These are phyloP conservation scores for Stenodema calcarata DNA, from an alignment of 2,888 invertebrate species.

Conservation along the genomic window DNA sequence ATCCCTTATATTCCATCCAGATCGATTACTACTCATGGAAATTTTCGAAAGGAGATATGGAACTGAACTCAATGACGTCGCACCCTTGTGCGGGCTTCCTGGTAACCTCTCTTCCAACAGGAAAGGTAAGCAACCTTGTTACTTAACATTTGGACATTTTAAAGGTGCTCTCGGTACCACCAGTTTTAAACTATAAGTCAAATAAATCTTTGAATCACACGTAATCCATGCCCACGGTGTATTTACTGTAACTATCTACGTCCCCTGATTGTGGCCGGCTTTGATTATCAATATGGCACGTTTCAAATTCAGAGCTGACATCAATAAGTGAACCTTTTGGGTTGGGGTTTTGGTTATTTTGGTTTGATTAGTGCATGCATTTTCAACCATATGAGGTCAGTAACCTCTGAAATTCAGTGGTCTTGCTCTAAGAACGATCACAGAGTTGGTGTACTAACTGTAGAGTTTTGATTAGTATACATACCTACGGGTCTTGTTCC, in stretches of 20 bases:
- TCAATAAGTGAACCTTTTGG: too few species aligned
- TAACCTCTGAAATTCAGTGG: too few species aligned
- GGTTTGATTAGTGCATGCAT: too few species aligned
- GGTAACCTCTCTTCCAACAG: constrained; percentile 29
- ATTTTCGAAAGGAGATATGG: constrained; percentile 12
- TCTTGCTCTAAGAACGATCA: too few species aligned
- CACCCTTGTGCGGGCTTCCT: not conserved
- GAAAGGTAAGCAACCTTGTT: not conserved
- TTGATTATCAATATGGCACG: not conserved
- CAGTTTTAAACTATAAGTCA: too few species aligned
- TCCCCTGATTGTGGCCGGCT: not conserved
- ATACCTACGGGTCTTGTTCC: too few species aligned
- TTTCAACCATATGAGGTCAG: too few species aligned
- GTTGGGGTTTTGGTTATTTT: too few species aligned
- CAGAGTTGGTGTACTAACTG: too few species aligned
- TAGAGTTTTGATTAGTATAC: too few species aligned
- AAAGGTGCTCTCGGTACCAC: not conserved
- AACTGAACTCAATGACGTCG: constrained; percentile 7
- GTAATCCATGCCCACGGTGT: not conserved
- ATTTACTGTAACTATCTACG: not conserved
- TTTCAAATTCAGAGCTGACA: too few species aligned
- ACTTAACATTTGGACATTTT: not conserved
- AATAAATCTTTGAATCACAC: not conserved
- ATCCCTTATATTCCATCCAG: not conserved
- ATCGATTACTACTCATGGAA: not conserved